Evolutionary conservation across 2,797 vertebrate genomes (phyloP).

Genomic region (Tragopan temminckii): DNA sequence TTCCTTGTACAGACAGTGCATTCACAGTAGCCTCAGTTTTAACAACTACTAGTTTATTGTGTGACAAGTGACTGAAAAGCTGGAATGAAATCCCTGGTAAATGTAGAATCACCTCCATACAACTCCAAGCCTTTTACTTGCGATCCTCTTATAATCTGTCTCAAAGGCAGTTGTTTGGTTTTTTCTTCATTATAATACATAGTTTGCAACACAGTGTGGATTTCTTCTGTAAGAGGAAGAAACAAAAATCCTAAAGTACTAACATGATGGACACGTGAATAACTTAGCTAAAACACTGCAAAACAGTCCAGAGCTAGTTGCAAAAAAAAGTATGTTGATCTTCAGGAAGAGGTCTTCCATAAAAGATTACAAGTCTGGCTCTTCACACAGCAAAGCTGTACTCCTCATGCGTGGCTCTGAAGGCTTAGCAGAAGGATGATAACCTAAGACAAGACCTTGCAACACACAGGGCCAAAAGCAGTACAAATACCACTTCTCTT

Average conservation of each 20-base stretch:
- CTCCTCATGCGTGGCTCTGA: not conserved
- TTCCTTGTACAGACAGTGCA: not conserved
- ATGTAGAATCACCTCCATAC: not conserved
- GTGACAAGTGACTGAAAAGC: not conserved
- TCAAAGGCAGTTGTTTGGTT: no score
- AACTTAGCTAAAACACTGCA: not conserved
- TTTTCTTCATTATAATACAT: fast-evolving
- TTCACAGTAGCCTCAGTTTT: not conserved
- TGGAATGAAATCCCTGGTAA: not conserved
- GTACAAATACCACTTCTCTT: not conserved
- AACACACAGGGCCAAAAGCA: not conserved
- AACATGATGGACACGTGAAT: not conserved
- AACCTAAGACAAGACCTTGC: not conserved
- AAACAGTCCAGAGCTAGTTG: not conserved
- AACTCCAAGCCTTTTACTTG: not conserved
- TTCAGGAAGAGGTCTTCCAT: not conserved
- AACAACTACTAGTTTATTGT: not conserved
- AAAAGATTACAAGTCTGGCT: not conserved
- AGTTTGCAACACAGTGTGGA: no score
- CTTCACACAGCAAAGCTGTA: not conserved
- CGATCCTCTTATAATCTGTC: not conserved
- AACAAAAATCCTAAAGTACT: not conserved
- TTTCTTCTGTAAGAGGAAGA: not conserved
- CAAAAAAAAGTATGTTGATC: not conserved
- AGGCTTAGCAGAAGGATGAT: not conserved